A percentile compares a stretch with the other conserved stretches of the same genome.
Conservation (phyloP, 2,888 invertebrate genomes). For the Fragum whitleyi region DNA sequence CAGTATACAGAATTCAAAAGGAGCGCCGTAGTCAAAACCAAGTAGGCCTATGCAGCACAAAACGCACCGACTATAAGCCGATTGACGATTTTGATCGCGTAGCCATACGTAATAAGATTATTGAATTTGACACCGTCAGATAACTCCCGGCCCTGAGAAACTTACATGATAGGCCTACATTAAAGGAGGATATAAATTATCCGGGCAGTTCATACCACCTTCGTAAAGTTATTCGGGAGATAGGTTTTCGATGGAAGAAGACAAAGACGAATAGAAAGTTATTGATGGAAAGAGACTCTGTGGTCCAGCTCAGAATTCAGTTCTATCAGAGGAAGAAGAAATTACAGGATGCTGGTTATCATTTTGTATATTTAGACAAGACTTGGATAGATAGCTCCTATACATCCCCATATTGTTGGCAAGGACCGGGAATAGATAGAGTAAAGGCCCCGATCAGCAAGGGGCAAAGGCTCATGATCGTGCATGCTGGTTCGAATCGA, state of each 20-base stretch:
- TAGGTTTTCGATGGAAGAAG: conserved; percentile 33
- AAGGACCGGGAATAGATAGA: conserved; percentile 4
- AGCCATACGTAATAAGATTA: too few species aligned
- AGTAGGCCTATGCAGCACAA: background rate
- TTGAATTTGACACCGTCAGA: conserved; percentile 35
- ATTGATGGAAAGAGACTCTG: conserved; percentile 9
- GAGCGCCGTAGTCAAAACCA: background rate
- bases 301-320: conserved; percentile 2
- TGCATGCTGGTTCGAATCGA: conserved; percentile 22
- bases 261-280: conserved; percentile 46
- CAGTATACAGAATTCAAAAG: too few species aligned
- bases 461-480: conserved; percentile 35
- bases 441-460: background rate
- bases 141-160: conserved; percentile 20
- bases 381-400: conserved; percentile 42
- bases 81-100: too few species aligned
- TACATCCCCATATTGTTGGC: background rate
- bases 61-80: conserved; percentile 12
- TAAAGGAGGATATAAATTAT: conserved; percentile 22
- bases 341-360: background rate
- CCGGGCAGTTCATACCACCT: conserved; percentile 17
- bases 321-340: conserved; percentile 34
- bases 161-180: background rate
- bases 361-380: conserved; percentile 42
- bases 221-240: background rate